Conservation (phyloP, 2,888 invertebrate species). For the Orthosia incerta region DNA sequence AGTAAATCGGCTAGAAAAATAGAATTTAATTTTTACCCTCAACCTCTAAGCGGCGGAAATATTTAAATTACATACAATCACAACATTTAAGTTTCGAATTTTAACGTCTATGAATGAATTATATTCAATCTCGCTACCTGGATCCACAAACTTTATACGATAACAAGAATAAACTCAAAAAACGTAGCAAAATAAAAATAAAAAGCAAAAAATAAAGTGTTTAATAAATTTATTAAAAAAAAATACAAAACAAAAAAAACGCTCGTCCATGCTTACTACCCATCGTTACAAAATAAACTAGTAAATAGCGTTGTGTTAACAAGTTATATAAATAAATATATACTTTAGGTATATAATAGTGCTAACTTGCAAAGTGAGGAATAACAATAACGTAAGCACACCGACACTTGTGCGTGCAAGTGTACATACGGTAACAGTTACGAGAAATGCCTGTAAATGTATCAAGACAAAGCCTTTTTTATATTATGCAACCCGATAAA, state of each 20-base stretch:
- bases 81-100: slow-evolving; percentile 79
- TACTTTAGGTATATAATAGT: slow-evolving; percentile 63
- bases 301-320: slow-evolving; percentile 81
- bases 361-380: slow-evolving; percentile 73
- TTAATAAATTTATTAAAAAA: slow-evolving; percentile 90
- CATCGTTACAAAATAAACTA: slow-evolving; percentile 83
- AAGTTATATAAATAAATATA: slow-evolving; percentile 81
- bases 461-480: slow-evolving; percentile 63
- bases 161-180: slow-evolving; percentile 37
- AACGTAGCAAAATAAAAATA: slow-evolving; percentile 64
- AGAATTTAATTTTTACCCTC: slow-evolving; percentile 86
- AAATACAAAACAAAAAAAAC: slow-evolving; percentile 80
- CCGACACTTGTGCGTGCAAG: slow-evolving; percentile 63
- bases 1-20: slow-evolving; percentile 82
- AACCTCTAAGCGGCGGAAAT: slow-evolving; percentile 78
- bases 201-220: slow-evolving; percentile 79
- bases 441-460: slow-evolving; percentile 75
- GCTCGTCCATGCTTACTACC: slow-evolving; percentile 83
- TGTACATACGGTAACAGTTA: slow-evolving; percentile 62
- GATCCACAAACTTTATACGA: slow-evolving; percentile 25
- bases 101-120: slow-evolving; percentile 55
- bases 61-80: slow-evolving; percentile 80
- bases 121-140: slow-evolving; percentile 41
- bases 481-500: slow-evolving; percentile 73
- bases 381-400: slow-evolving; percentile 71